Percentiles rank a stretch among this genome's conserved stretches.
phyloP scores from a whole-genome alignment of 2,113 vertebrate species.

The Chionomys nivalis region DNA sequence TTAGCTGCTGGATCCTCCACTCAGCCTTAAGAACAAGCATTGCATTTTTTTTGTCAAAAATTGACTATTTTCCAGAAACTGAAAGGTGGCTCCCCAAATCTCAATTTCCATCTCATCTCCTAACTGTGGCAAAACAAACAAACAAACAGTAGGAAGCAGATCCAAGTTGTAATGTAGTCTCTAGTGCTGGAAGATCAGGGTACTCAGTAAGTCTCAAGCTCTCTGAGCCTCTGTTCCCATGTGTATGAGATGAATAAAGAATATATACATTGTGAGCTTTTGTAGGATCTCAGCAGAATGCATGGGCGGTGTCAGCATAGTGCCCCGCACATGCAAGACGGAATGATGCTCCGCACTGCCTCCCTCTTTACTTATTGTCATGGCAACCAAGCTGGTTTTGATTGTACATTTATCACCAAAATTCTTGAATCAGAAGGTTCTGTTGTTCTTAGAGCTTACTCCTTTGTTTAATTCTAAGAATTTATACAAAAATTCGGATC shows the following conservation, averaged over 20 bases:
- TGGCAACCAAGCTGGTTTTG: background rate
- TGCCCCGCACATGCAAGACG: background rate
- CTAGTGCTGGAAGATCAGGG: background rate
- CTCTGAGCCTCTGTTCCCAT: background rate
- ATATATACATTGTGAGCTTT: background rate
- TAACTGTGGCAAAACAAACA: background rate
- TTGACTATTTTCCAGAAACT: background rate
- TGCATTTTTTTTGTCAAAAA: background rate
- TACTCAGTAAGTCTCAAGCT: background rate
- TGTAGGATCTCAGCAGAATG: constrained; percentile 10
- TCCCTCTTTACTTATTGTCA: background rate
- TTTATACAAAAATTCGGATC: background rate
- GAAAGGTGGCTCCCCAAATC: background rate
- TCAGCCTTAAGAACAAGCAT: background rate
- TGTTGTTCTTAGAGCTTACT: background rate
- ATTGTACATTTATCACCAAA: background rate
- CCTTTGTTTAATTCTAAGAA: constrained; percentile 13
- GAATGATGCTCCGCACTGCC: background rate
- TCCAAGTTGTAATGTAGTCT: background rate
- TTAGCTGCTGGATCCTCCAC: background rate
- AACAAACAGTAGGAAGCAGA: background rate
- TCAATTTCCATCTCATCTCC: background rate
- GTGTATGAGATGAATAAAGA: background rate
- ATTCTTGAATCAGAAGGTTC: background rate
- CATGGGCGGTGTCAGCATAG: background rate